A percentile compares a stretch with the other conserved stretches of the same genome.
phyloP scores from a whole-genome alignment of 2,888 invertebrate genomes.

The Tanypteryx hageni region DNA sequence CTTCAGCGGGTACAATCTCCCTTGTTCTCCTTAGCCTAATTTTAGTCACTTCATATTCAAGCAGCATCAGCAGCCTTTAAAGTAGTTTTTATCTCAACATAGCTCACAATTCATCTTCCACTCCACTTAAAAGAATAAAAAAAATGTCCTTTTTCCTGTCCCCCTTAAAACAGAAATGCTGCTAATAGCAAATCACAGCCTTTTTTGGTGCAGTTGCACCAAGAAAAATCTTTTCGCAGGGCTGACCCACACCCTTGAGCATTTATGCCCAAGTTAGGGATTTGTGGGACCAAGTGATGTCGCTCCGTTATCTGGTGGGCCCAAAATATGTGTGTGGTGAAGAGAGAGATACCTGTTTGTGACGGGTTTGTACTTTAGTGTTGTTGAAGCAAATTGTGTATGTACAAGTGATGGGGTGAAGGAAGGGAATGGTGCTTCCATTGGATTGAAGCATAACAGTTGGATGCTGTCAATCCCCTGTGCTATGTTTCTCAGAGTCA shows the following conservation, averaged over 20 bases:
- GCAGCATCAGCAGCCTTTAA: constrained; percentile 54
- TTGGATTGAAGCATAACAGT: constrained; percentile 41
- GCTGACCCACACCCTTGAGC: constrained; percentile 59
- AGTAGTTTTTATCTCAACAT: constrained; percentile 29
- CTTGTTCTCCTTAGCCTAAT: constrained; percentile 62
- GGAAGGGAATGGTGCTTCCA: constrained; percentile 56
- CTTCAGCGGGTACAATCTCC: constrained; percentile 62
- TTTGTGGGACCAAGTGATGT: constrained; percentile 51
- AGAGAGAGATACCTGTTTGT: constrained; percentile 26
- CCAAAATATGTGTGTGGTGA: constrained; percentile 46
- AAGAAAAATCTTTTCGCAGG: constrained; percentile 36
- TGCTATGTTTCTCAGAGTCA: constrained; percentile 24
- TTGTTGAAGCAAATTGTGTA: constrained; percentile 36
- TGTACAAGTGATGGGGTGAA: constrained; percentile 44
- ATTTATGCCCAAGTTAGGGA: constrained; percentile 53
- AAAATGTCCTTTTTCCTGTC: constrained; percentile 44
- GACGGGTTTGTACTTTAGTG: constrained; percentile 58
- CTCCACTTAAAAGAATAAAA: constrained; percentile 44
- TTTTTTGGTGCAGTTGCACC: constrained; percentile 41
- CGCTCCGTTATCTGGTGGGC: constrained; percentile 6
- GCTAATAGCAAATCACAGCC: constrained; percentile 33
- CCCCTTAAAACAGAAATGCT: constrained; percentile 38
- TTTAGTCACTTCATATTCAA: constrained; percentile 52
- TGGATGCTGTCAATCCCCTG: neutral
- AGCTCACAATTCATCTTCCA: constrained; percentile 61